These are phyloP conservation scores for Sphyrna mokarran DNA, from an alignment of 2,113 vertebrate genomes.

Conservation along the genomic window DNA sequence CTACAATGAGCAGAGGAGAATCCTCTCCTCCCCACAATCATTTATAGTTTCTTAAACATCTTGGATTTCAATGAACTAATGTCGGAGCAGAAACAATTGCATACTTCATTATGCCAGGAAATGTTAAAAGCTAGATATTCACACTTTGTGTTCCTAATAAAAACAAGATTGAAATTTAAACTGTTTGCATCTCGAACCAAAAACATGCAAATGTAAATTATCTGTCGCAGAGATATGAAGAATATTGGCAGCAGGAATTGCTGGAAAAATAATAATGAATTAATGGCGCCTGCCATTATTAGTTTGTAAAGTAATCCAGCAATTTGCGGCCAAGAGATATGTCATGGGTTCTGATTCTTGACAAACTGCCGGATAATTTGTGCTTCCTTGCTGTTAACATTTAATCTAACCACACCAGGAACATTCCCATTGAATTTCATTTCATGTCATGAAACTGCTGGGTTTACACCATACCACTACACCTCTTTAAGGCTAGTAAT, in stretches of 20 bases:
- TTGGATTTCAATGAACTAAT: background rate
- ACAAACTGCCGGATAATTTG: background rate
- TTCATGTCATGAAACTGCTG: background rate
- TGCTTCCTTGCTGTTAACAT: background rate
- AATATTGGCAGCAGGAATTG: background rate
- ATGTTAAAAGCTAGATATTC: background rate
- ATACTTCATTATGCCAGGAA: background rate
- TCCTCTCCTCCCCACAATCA: too few relatives aligned
- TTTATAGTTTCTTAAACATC: background rate
- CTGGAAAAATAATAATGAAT: background rate
- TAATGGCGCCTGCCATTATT: background rate
- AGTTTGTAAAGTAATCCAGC: background rate
- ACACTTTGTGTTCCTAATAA: background rate
- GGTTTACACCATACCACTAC: background rate
- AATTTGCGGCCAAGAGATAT: background rate
- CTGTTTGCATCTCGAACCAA: background rate
- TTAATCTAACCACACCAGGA: background rate
- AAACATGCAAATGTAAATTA: background rate
- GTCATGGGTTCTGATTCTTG: background rate
- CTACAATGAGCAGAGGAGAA: background rate
- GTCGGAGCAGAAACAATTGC: background rate
- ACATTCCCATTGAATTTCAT: too few relatives aligned
- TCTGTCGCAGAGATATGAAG: background rate
- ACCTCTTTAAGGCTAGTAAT: background rate
- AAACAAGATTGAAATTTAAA: background rate